A percentile compares a stretch with the other conserved stretches of the same genome.
Evolutionary conservation across 2,113 vertebrate species (phyloP).

Genomic region (Phoenicopterus ruber): DNA sequence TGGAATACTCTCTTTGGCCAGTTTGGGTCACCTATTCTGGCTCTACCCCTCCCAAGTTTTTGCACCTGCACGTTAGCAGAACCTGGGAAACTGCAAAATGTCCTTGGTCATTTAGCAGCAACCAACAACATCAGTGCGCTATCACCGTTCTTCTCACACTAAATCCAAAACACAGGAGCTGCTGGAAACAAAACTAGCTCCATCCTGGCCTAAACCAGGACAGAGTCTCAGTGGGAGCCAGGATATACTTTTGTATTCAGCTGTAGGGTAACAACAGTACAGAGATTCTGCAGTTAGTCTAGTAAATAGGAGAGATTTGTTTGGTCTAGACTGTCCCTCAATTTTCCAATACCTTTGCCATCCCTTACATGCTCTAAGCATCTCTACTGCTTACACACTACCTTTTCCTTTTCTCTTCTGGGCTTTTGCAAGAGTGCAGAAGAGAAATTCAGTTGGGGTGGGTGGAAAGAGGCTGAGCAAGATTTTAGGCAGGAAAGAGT

Average conservation of each 20-base stretch:
- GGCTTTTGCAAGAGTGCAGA: neutral
- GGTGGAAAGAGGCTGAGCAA: neutral
- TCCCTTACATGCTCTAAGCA: neutral
- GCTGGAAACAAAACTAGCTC: no score
- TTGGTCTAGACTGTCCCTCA: neutral
- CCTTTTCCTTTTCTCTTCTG: neutral
- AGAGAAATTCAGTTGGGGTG: neutral
- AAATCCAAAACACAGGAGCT: no score
- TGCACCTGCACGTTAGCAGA: no score
- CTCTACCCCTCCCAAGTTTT: no score
- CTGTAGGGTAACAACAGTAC: neutral
- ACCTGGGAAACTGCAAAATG: no score
- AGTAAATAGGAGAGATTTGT: neutral
- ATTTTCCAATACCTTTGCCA: neutral
- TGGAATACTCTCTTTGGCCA: no score
- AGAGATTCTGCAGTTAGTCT: neutral
- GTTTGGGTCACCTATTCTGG: no score
- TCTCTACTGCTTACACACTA: neutral
- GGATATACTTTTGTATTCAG: neutral
- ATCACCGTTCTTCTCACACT: no score
- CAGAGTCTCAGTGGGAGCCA: neutral
- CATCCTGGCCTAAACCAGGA: no score
- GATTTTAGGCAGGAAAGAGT: neutral
- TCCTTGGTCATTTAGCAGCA: no score
- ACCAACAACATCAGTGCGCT: no score